Evolutionary conservation across 1,140 invertebrate genomes (phyloP).

Genomic region (Homarus americanus): DNA sequence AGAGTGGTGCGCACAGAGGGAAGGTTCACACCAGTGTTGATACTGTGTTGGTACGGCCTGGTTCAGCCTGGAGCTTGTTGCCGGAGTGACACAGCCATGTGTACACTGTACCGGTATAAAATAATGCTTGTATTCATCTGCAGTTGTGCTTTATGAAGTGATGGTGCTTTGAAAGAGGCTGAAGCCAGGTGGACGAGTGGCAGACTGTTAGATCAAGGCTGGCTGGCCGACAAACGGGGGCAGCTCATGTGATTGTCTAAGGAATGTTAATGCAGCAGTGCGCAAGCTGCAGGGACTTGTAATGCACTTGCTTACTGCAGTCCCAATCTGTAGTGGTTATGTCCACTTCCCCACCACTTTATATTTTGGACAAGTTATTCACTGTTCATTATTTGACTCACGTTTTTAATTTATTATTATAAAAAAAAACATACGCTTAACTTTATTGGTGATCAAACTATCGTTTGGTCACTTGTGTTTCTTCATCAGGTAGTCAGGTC

Average conservation of each 20-base stretch:
- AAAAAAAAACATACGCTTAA: no score
- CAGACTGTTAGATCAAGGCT: background rate
- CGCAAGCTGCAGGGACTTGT: background rate
- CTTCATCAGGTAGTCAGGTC: no score
- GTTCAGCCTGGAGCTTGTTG: background rate
- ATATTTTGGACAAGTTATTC: no score
- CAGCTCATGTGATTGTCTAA: constrained; percentile 12
- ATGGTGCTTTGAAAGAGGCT: background rate
- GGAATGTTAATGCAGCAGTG: constrained; percentile 13
- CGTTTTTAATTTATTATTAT: no score
- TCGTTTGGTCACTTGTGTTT: no score
- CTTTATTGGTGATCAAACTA: no score
- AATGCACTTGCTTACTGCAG: background rate
- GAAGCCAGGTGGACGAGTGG: background rate
- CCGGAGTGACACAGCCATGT: background rate
- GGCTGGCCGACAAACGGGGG: background rate
- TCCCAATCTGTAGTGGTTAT: background rate
- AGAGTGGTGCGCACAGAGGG: background rate
- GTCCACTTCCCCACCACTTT: background rate
- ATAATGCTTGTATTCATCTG: background rate
- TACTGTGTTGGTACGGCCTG: background rate
- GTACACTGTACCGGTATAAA: background rate
- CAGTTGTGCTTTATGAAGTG: background rate
- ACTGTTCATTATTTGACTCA: no score
- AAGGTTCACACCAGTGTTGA: background rate